Evolutionary conservation across 2,888 invertebrate genomes (phyloP).

Genomic region (Creontiades dilutus): DNA sequence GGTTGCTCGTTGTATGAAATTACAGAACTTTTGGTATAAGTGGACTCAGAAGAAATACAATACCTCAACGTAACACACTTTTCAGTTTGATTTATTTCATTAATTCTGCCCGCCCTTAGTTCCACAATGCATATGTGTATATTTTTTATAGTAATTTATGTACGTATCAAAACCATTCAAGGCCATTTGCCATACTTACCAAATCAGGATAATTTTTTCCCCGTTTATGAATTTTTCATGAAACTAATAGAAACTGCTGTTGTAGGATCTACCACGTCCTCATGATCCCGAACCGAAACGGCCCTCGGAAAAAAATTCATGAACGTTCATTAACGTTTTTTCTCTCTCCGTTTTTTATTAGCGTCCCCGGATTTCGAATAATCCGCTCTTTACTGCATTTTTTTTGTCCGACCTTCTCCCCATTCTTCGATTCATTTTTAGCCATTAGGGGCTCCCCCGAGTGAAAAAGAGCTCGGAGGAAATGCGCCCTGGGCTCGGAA

Average conservation of each 20-base stretch:
- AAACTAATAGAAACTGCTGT: neutral
- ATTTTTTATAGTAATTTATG: too few species aligned
- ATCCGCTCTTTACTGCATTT: constrained; percentile 31
- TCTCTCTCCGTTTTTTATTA: neutral
- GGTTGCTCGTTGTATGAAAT: too few species aligned
- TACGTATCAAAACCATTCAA: too few species aligned
- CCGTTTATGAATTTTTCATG: constrained; percentile 22
- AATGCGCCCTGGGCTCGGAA: neutral
- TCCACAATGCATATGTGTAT: too few species aligned
- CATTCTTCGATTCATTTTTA: constrained; percentile 63
- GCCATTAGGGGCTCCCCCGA: constrained; percentile 47
- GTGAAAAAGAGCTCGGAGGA: constrained; percentile 13
- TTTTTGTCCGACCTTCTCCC: neutral
- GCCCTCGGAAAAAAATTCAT: constrained; percentile 14
- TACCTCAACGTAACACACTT: too few species aligned
- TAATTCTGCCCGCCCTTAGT: too few species aligned
- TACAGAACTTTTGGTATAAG: too few species aligned
- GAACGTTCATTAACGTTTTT: constrained; percentile 4
- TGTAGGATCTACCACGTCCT: too few species aligned
- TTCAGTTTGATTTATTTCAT: too few species aligned
- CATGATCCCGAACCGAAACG: neutral
- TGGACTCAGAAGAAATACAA: too few species aligned
- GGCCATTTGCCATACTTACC: too few species aligned
- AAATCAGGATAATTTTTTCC: too few species aligned
- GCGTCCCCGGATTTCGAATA: constrained; percentile 19